Evolutionary conservation across 2,113 vertebrate species (phyloP).

Genomic region (Odocoileus virginianus): DNA sequence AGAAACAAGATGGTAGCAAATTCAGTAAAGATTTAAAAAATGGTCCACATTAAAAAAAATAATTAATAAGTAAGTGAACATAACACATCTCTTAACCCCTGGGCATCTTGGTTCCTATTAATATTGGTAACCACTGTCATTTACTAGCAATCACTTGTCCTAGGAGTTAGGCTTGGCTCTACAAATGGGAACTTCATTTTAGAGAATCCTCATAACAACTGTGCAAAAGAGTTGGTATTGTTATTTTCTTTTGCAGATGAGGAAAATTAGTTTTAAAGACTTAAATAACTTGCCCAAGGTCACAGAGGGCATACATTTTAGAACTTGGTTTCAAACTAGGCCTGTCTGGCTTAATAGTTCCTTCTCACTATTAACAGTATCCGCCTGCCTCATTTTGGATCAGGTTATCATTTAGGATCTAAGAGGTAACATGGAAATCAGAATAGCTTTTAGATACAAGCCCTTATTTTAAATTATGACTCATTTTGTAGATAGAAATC

Average conservation of each 20-base stretch:
- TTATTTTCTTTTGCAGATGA: not conserved
- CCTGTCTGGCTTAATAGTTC: not conserved
- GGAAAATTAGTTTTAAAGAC: not conserved
- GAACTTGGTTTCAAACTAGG: not conserved
- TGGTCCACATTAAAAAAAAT: not conserved
- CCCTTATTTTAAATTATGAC: conserved; percentile 43
- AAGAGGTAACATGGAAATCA: not conserved
- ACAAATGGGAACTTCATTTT: not conserved
- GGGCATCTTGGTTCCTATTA: not conserved
- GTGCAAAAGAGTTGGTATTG: not conserved
- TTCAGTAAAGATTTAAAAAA: not conserved
- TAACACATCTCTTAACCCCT: not conserved
- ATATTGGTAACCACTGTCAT: not conserved
- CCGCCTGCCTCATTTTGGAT: not conserved
- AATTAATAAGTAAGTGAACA: not conserved
- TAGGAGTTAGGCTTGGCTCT: not conserved
- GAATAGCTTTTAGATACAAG: conserved; percentile 24
- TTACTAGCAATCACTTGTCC: not conserved
- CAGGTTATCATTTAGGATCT: not conserved
- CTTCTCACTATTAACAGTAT: not conserved
- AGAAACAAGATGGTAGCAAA: not conserved
- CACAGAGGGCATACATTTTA: not conserved
- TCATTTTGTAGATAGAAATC: conserved; percentile 32
- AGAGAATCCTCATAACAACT: not conserved
- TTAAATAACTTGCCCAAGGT: not conserved